A percentile compares a stretch with the other conserved stretches of the same genome.
Evolutionary conservation across 2,113 vertebrate genomes (phyloP).

Genomic region (Gnathonemus longibarbis): DNA sequence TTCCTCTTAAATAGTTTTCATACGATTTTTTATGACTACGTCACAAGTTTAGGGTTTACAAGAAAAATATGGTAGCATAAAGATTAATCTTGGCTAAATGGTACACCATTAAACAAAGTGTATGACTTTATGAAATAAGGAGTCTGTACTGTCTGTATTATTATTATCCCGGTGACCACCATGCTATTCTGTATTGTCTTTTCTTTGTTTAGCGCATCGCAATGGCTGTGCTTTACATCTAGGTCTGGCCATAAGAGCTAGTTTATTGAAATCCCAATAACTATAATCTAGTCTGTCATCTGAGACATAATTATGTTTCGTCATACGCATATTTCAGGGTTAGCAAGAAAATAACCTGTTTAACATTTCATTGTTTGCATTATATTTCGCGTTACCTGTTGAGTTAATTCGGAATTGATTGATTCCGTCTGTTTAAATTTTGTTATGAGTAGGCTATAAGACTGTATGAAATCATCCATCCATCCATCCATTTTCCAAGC

Average conservation of each 20-base stretch:
- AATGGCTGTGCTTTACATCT: no score
- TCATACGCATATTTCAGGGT: neutral
- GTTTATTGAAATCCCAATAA: neutral
- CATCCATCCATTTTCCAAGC: no score
- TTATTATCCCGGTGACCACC: neutral
- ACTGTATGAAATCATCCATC: neutral
- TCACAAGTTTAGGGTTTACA: neutral
- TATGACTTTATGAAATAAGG: conserved; percentile 5
- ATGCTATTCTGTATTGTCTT: neutral
- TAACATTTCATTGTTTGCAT: neutral
- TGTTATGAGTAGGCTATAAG: neutral
- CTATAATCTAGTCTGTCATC: neutral
- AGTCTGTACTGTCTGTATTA: neutral
- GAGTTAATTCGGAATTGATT: neutral
- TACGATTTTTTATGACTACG: neutral
- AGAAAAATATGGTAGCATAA: neutral
- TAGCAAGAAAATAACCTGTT: neutral
- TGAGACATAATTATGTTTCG: neutral
- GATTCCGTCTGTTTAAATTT: neutral
- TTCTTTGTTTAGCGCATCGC: neutral
- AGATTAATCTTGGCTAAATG: neutral
- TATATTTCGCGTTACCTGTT: neutral
- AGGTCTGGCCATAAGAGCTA: neutral
- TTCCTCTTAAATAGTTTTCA: neutral
- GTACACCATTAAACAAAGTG: neutral